Conservation (phyloP, 2,113 vertebrate species). For the Megaceryle maxima region DNA sequence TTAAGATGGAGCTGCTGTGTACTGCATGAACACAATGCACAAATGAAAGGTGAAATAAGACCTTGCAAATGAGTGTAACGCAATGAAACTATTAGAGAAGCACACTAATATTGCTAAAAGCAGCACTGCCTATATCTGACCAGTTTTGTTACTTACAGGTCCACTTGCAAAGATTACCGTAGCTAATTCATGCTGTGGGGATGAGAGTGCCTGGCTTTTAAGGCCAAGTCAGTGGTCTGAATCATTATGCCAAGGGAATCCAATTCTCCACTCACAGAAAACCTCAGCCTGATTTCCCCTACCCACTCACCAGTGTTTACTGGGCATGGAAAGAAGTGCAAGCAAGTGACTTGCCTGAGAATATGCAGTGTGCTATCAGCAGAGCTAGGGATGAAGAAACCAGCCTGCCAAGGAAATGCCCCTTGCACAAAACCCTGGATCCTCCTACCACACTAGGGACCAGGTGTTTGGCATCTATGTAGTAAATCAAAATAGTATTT, state of each 20-base stretch:
- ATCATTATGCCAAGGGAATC: neutral
- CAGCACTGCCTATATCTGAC: neutral
- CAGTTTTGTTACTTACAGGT: neutral
- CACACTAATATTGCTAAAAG: neutral
- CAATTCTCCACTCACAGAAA: neutral
- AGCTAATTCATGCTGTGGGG: rapidly evolving
- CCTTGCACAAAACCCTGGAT: neutral
- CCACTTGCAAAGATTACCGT: neutral
- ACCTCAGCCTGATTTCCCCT: neutral
- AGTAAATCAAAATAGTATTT: neutral
- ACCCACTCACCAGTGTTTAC: neutral
- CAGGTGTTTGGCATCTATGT: neutral
- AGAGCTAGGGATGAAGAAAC: neutral
- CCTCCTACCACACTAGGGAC: neutral
- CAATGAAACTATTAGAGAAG: neutral
- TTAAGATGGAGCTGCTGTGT: neutral
- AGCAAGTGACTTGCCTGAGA: neutral
- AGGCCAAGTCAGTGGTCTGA: neutral
- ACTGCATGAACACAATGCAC: rapidly evolving
- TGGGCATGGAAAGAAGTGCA: neutral
- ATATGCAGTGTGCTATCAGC: neutral
- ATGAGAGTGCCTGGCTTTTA: neutral
- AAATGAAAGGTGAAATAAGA: neutral
- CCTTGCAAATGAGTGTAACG: neutral
- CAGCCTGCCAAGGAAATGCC: neutral